phyloP scores from a whole-genome alignment of 1,140 invertebrate species.

The Spodoptera frugiperda region DNA sequence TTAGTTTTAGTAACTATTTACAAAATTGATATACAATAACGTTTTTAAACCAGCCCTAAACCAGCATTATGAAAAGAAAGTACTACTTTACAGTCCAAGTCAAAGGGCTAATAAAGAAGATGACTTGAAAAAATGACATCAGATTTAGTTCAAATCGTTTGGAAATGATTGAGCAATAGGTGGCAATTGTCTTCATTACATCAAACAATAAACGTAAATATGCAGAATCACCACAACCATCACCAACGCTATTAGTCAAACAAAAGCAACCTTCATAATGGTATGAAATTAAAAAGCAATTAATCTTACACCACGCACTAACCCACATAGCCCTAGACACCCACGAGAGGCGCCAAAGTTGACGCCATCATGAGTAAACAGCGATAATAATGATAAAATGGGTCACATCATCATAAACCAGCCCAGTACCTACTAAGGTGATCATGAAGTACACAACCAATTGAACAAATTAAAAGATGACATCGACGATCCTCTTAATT shows the following conservation, averaged over 20 bases:
- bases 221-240: too few relatives aligned
- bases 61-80: too few relatives aligned
- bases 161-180: too few relatives aligned
- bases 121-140: too few relatives aligned
- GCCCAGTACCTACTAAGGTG: slow-evolving; percentile 33
- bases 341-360: slow-evolving; percentile 65
- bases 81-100: too few relatives aligned
- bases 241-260: not conserved
- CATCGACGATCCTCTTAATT: slow-evolving; percentile 38
- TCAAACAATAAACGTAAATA: too few relatives aligned
- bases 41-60: too few relatives aligned
- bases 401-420: slow-evolving; percentile 51
- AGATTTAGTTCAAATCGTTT: too few relatives aligned
- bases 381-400: slow-evolving; percentile 61
- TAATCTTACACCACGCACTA: slow-evolving; percentile 41
- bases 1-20: too few relatives aligned
- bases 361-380: slow-evolving; percentile 66
- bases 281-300: not conserved
- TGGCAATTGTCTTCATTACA: too few relatives aligned
- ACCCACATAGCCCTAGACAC: slow-evolving; percentile 36
- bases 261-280: not conserved
- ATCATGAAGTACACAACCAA: slow-evolving; percentile 30
- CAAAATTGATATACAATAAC: too few relatives aligned
- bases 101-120: too few relatives aligned
- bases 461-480: slow-evolving; percentile 40